Evolutionary conservation across 2,797 vertebrate species (phyloP), one percentile per base, ranked within the genome.

Genomic region (Melopsittacus undulatus): DNA sequence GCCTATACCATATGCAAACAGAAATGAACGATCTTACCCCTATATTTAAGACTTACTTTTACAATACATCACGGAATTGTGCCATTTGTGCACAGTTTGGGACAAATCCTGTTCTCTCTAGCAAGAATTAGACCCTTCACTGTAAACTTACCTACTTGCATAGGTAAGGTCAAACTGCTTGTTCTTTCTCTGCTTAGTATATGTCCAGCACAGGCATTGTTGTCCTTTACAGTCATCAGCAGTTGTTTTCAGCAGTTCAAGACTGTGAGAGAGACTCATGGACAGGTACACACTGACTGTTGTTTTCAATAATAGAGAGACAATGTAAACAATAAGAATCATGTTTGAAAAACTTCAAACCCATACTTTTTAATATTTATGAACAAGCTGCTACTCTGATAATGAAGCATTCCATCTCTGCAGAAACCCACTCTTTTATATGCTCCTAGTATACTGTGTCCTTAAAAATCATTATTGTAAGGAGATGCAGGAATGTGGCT

Each of bases 291-390:
- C 36, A 29, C 29, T 61, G 63, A 40, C 84, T 83, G 45, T 5
- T 43, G 62, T 84, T 90, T 94, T 80, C 80, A 73, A 46, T 54
- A 56, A 29, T 49, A 67, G 49, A 68, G 64, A 94, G 67, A 69
- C 80, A 94, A 56, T 68, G 69, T 94, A 93, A 94, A 83, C 69
- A 89, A 54, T 66, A 68, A 89, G 57, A 94, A 91, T 57, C 52
- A 73, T 43, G 56, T 86, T 40, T 72, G 92, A 63, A 82, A 96
- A 95, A 84, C 87, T 86, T 94, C 88, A 95, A 85, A 96, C 46
- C n/a, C 38, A 11, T 90, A 59, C 67, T 90, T 97, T 97, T 96
- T 92, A 95, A 96, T 97, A 97, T 97, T 97, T 96, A 96, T 96
- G 94, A 95, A 87, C 79, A 96, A 54, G 62, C 83, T 90, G 57